A percentile compares a stretch with the other conserved stretches of the same genome.
Evolutionary conservation across 2,888 invertebrate species (phyloP).

Genomic region (Hypena proboscidalis): DNA sequence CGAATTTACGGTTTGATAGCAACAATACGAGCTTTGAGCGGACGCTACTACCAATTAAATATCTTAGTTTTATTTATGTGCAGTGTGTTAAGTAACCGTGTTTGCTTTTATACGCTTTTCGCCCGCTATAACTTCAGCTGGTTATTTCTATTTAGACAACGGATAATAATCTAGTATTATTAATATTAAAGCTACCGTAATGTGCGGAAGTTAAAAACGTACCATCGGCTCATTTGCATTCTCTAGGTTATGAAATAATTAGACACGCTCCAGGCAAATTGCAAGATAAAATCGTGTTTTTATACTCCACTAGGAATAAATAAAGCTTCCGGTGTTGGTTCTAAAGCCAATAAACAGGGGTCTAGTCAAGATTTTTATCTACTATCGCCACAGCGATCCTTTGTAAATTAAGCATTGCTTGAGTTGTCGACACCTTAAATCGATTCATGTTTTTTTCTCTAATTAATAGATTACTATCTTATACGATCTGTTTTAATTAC

Average conservation of each 20-base stretch:
- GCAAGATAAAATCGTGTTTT: conserved; percentile 4
- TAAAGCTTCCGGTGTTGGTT: conserved; percentile 1
- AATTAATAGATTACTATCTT: too few relatives aligned
- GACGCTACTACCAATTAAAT: conserved; percentile 59
- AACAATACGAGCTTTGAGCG: conserved; percentile 43
- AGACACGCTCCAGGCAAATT: conserved; percentile 6
- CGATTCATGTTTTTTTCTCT: too few relatives aligned
- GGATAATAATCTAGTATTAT: conserved; percentile 39
- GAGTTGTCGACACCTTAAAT: too few relatives aligned
- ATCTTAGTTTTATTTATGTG: conserved; percentile 57
- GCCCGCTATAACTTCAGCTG: conserved; percentile 43
- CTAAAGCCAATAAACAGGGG: conserved; percentile 1
- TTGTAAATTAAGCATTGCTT: too few relatives aligned
- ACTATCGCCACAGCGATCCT: conserved; percentile 23
- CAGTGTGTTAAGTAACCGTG: conserved; percentile 54
- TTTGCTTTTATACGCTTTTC: conserved; percentile 52
- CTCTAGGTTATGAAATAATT: conserved; percentile 7
- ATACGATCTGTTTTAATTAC: conserved; percentile 4
- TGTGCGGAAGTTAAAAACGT: conserved; percentile 9
- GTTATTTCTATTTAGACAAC: conserved; percentile 50
- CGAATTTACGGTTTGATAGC: conserved; percentile 40
- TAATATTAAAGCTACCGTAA: conserved; percentile 23
- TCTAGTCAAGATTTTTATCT: too few relatives aligned
- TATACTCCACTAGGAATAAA: not conserved
- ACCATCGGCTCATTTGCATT: conserved; percentile 22